Evolutionary conservation across 2,888 invertebrate species (phyloP), one percentile per base, ranked within the genome.

Genomic region (Archaeoteleia sp.): DNA sequence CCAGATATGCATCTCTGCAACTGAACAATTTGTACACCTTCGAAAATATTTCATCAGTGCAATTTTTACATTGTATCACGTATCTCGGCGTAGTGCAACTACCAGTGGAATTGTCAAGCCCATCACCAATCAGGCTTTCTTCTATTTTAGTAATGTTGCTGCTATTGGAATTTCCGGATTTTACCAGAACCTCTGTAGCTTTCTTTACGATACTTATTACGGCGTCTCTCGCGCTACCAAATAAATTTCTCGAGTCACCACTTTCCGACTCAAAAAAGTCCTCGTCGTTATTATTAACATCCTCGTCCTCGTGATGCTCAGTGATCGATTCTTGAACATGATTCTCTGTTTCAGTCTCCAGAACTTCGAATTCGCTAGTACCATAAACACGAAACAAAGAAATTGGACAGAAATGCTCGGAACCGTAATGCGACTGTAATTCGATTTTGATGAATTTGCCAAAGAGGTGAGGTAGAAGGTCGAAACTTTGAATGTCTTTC

Each of bases 371-470:
- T 82, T 97, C 97, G 8, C 95, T 96, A 1, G 95, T 95, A 10
- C 97, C 98, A 81, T 94, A 97, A 1, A 96, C 95, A 66, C 95
- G 91, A 84, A 99, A 95, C 43, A 97, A 88, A n/a, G 97, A 97
- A 70, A 99, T 89, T 0, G 99, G 98, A 83, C 99, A 99, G 84
- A 94, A 99, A 84, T 99, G 98, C 85, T 99, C 98, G 5, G 93
- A 92, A 12, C 98, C 98, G 84, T 97, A 95, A 85, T 99, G 97
- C 29, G 96, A 95, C 69, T 95, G 90, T 79, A 99, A 89, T 79
- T 99, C 98, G 0, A 95, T 92, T 82, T 95, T 94, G 40, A 96
- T 91, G 83, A 93, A 95, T 85, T 96, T 96, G 14, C 95, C 94
- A 85, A 96, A 96, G 10, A 93, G 86, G 80, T 93, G 92, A 1